phyloP scores from a whole-genome alignment of 2,888 invertebrate species.

The Apamea sordens region DNA sequence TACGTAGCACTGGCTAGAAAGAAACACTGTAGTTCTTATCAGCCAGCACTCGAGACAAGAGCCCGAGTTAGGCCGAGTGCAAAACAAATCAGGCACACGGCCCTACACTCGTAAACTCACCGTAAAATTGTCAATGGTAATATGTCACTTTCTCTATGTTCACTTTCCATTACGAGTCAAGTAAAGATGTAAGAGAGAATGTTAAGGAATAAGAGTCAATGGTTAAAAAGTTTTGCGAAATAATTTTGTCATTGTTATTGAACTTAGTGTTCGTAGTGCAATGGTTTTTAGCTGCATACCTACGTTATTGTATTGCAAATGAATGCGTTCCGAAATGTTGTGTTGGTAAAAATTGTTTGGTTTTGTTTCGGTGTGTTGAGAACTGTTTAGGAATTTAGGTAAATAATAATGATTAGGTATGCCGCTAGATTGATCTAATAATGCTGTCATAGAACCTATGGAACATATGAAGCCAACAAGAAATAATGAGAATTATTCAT shows the following conservation, averaged over 20 bases:
- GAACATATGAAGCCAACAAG: background rate
- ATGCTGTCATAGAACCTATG: background rate
- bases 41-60: slow-evolving; percentile 36
- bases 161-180: slow-evolving; percentile 45
- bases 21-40: slow-evolving; percentile 23
- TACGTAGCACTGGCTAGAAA: slow-evolving; percentile 31
- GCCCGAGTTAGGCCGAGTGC: slow-evolving; percentile 68
- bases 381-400: background rate
- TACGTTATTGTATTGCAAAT: slow-evolving; percentile 1
- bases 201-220: slow-evolving; percentile 4
- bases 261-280: slow-evolving; percentile 10
- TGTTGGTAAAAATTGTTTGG: background rate
- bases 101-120: slow-evolving; percentile 58
- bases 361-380: slow-evolving; percentile 5
- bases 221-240: background rate
- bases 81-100: slow-evolving; percentile 72
- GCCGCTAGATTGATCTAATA: background rate
- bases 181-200: background rate
- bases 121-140: background rate
- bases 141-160: background rate
- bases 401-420: background rate
- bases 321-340: slow-evolving; percentile 46
- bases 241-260: background rate
- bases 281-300: background rate
- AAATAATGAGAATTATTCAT: background rate